Percentiles rank a stretch among this genome's conserved stretches.
Evolutionary conservation across 2,888 invertebrate genomes (phyloP).

Genomic region (Drosophila demipolita): DNA sequence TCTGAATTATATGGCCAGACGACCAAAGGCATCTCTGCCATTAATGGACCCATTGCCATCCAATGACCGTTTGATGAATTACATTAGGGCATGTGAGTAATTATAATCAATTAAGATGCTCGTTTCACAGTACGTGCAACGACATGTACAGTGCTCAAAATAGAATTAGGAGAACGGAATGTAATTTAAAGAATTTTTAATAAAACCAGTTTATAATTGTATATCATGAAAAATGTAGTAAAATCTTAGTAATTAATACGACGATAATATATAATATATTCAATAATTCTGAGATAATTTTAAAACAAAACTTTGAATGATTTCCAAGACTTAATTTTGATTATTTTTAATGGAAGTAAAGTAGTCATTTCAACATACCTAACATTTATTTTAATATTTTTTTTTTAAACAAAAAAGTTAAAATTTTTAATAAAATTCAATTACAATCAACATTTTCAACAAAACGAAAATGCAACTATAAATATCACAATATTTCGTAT

Average conservation of each 20-base stretch:
- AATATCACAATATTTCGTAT: neutral
- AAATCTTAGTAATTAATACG: too few relatives aligned
- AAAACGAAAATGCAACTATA: neutral
- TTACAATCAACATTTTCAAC: neutral
- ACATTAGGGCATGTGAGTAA: conserved; percentile 56
- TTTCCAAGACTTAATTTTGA: neutral
- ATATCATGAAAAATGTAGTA: neutral
- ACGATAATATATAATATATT: too few relatives aligned
- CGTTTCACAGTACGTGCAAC: neutral
- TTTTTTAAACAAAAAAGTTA: neutral
- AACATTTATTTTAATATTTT: neutral
- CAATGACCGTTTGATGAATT: conserved; percentile 58
- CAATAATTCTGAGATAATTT: too few relatives aligned
- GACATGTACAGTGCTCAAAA: neutral
- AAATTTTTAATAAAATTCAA: neutral
- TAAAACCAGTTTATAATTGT: neutral
- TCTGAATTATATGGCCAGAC: conserved; percentile 16
- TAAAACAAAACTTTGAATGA: too few relatives aligned
- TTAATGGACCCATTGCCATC: conserved; percentile 1
- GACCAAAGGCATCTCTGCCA: conserved; percentile 4
- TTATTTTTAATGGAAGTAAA: neutral
- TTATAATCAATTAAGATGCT: conserved; percentile 51
- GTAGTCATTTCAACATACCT: neutral
- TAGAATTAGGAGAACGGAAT: neutral
- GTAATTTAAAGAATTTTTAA: too few relatives aligned